Conservation (phyloP, 2,797 vertebrate species). For the Carcharodon carcharias region DNA sequence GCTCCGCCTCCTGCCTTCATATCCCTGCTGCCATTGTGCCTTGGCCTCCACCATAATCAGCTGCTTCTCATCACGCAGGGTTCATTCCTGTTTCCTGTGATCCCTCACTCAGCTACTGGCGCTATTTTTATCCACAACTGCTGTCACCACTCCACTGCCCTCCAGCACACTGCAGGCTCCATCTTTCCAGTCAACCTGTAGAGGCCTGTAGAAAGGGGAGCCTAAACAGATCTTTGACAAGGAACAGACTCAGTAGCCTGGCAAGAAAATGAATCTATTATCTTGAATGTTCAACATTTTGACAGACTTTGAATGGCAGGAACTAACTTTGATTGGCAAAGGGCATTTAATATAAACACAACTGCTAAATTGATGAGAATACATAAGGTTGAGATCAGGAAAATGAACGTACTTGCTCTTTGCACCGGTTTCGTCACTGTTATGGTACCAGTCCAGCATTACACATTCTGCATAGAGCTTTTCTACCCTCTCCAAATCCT, state of each 20-base stretch:
- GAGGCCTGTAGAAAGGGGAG: neutral
- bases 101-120: neutral
- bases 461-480: slow-evolving; percentile 53
- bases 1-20: neutral
- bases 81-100: neutral
- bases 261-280: neutral
- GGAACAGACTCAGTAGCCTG: neutral
- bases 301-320: neutral
- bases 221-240: neutral
- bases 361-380: neutral
- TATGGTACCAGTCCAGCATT: slow-evolving; percentile 57
- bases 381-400: too few relatives aligned
- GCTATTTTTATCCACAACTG: neutral
- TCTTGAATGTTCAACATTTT: neutral
- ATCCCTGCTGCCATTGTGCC: neutral
- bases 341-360: neutral
- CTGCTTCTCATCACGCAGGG: neutral
- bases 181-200: neutral
- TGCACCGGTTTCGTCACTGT: slow-evolving; percentile 44
- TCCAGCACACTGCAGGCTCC: neutral
- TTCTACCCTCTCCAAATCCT: slow-evolving; percentile 56
- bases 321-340: neutral
- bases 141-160: too few relatives aligned
- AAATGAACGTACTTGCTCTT: slow-evolving; percentile 49
- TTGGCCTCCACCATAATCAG: neutral